Evolutionary conservation across 30 jellyfish, hydroid and myxozoan genomes (phyloP).

Genomic region (Turritopsis dohrnii): DNA sequence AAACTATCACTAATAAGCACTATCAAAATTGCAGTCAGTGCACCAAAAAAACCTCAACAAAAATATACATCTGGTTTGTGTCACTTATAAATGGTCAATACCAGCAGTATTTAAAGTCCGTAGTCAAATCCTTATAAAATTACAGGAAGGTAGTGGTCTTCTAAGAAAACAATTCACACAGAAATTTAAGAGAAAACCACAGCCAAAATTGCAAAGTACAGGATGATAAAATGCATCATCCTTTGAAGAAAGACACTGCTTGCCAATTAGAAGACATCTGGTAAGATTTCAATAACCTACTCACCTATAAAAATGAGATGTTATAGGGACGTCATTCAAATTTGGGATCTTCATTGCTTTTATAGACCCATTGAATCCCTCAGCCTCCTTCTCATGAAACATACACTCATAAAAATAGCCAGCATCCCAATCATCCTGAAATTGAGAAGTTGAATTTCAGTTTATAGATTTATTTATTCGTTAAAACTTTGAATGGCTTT

Average conservation of each 20-base stretch:
- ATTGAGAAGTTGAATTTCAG: no score
- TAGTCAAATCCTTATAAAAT: no score
- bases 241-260: no score
- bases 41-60: no score
- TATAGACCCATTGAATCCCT: slow-evolving; percentile 48
- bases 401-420: slow-evolving; percentile 84
- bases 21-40: neutral
- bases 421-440: slow-evolving; percentile 94
- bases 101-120: no score
- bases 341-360: slow-evolving; percentile 63
- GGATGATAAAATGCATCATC: neutral
- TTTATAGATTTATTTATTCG: no score
- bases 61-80: no score
- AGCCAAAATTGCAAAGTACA: no score
- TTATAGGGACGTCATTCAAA: slow-evolving; percentile 49
- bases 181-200: neutral
- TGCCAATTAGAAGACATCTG: neutral
- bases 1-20: no score
- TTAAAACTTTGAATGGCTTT: no score
- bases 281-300: neutral
- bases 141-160: no score
- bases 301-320: slow-evolving; percentile 73
- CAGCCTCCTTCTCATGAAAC: slow-evolving; percentile 34
- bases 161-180: neutral
- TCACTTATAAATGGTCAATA: no score